These are phyloP conservation scores for Rhineura floridana DNA, from an alignment of 2,113 vertebrate species.

Conservation along the genomic window DNA sequence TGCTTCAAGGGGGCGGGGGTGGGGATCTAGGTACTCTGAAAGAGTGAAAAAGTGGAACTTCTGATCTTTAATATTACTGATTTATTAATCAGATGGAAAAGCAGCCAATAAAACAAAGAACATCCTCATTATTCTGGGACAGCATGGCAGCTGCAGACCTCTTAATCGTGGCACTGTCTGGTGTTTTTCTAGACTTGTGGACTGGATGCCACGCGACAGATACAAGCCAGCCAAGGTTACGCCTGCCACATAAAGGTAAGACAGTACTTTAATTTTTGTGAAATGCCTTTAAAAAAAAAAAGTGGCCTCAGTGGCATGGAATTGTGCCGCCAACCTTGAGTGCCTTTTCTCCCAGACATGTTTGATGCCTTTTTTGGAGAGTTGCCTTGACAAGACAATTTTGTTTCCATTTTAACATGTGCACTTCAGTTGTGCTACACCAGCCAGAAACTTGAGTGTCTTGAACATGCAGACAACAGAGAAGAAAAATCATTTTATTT, in stretches of 20 bases:
- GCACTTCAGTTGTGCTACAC: neutral
- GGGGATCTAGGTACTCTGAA: neutral
- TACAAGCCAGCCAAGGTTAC: slow-evolving; percentile 78
- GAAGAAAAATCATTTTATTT: neutral
- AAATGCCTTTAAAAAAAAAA: neutral
- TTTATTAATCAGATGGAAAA: slow-evolving; percentile 47
- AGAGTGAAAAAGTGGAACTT: slow-evolving; percentile 59
- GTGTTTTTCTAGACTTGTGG: slow-evolving; percentile 65
- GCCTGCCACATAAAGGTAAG: slow-evolving; percentile 88
- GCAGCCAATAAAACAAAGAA: neutral
- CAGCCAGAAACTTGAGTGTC: neutral
- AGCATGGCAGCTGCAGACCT: slow-evolving; percentile 69
- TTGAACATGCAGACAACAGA: neutral
- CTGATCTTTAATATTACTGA: slow-evolving; percentile 31
- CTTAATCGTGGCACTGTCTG: slow-evolving; percentile 67
- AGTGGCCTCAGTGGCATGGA: too few species aligned
- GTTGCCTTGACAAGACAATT: neutral
- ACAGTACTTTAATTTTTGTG: neutral
- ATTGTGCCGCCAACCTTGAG: neutral
- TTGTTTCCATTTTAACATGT: neutral
- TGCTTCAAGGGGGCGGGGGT: slow-evolving; percentile 39
- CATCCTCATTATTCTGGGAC: slow-evolving; percentile 28
- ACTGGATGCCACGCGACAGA: slow-evolving; percentile 63
- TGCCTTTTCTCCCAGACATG: neutral
- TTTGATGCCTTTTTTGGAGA: neutral